These are phyloP conservation scores for Piaya cayana DNA, from an alignment of 2,113 vertebrate genomes.

Conservation along the genomic window DNA sequence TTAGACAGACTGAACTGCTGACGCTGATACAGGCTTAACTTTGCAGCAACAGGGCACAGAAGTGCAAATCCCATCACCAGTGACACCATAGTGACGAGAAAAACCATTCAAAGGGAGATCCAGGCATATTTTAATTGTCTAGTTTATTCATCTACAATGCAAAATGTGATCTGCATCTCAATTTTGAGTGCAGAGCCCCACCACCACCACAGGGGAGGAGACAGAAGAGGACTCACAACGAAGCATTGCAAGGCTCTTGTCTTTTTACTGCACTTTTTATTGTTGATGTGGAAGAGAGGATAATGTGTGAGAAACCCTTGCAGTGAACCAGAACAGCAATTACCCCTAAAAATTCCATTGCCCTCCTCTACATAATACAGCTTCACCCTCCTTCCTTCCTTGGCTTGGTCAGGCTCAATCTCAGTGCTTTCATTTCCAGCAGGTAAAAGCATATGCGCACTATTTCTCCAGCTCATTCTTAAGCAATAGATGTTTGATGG, in stretches of 20 bases:
- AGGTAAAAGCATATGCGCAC: background rate
- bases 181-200: background rate
- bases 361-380: background rate
- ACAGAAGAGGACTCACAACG: background rate
- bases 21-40: background rate
- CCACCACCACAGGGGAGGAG: background rate
- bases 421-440: background rate
- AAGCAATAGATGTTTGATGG: background rate
- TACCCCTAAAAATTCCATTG: background rate
- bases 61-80: background rate
- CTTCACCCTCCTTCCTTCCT: background rate
- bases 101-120: background rate
- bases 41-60: background rate
- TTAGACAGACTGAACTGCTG: background rate
- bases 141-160: background rate
- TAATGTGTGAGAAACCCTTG: background rate
- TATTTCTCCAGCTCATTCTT: background rate
- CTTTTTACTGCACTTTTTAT: background rate
- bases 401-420: background rate
- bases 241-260: background rate
- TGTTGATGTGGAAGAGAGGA: background rate
- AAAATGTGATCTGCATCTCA: background rate
- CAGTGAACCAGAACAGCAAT: background rate
- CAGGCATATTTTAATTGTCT: background rate
- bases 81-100: background rate